phyloP scores from a whole-genome alignment of 2,888 invertebrate species.

The Protophormia terraenovae region DNA sequence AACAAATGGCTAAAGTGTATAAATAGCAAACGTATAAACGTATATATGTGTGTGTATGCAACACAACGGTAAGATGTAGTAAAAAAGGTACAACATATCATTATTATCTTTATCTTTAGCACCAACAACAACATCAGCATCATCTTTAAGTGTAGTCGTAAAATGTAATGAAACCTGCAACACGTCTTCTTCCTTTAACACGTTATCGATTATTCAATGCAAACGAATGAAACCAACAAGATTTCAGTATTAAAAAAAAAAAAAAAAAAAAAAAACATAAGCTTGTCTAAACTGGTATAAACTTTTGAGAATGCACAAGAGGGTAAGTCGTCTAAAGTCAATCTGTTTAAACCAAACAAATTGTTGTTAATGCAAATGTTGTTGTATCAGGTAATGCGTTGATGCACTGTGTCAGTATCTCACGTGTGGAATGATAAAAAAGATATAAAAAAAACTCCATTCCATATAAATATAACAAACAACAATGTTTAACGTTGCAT shows the following conservation, averaged over 20 bases:
- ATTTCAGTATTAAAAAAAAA: too few species aligned
- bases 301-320: constrained; percentile 10
- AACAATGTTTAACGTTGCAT: constrained; percentile 40
- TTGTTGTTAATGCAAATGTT: constrained; percentile 31
- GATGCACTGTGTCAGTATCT: constrained; percentile 4
- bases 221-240: neutral
- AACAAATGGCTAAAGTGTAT: constrained; percentile 22
- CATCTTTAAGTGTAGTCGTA: neutral
- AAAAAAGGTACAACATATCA: constrained; percentile 40
- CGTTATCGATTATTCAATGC: constrained; percentile 44
- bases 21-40: constrained; percentile 21
- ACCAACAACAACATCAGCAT: constrained; percentile 1
- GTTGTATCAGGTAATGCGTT: neutral
- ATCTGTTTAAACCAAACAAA: constrained; percentile 29
- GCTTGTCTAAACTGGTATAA: constrained; percentile 22
- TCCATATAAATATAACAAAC: neutral
- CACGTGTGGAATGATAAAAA: constrained; percentile 51
- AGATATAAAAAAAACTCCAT: neutral
- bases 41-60: too few species aligned
- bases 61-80: constrained; percentile 30
- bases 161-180: constrained; percentile 21
- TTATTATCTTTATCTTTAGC: neutral
- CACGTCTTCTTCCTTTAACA: neutral
- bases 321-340: constrained; percentile 30
- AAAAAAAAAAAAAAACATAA: neutral